A percentile compares a stretch with the other conserved stretches of the same genome.
Conservation (phyloP, 2,113 vertebrate species). For the Hystrix brachyura region DNA sequence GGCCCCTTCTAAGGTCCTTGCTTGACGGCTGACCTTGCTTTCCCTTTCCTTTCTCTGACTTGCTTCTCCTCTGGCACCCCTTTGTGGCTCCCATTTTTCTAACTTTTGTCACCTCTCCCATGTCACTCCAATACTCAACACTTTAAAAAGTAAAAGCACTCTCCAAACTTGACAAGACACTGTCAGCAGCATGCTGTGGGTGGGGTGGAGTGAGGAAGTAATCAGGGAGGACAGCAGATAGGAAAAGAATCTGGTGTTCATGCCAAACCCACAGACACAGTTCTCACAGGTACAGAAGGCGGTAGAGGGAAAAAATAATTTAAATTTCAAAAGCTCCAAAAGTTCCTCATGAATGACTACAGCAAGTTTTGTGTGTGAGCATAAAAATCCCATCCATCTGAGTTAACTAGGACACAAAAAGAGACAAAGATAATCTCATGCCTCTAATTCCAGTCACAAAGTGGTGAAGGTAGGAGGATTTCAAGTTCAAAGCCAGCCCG, state of each 20-base stretch:
- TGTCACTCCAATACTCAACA: background rate
- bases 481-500: background rate
- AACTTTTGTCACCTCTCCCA: background rate
- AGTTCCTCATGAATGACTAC: background rate
- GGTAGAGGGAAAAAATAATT: background rate
- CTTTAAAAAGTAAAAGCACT: slow-evolving; percentile 2
- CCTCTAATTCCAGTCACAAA: background rate
- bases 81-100: background rate
- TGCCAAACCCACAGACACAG: slow-evolving; percentile 79
- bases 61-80: no score
- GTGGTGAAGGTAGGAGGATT: background rate
- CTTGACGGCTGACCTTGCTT: no score
- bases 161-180: background rate
- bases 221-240: background rate
- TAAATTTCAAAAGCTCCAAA: background rate
- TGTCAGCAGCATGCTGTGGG: background rate
- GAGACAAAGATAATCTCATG: background rate
- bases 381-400: background rate
- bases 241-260: background rate
- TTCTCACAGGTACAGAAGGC: slow-evolving; percentile 65
- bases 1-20: background rate
- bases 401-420: background rate
- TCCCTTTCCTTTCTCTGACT: background rate
- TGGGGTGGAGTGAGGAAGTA: background rate
- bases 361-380: background rate